These are phyloP conservation scores for Gopherus evgoodei DNA, from an alignment of 2,113 vertebrate genomes.

Conservation along the genomic window DNA sequence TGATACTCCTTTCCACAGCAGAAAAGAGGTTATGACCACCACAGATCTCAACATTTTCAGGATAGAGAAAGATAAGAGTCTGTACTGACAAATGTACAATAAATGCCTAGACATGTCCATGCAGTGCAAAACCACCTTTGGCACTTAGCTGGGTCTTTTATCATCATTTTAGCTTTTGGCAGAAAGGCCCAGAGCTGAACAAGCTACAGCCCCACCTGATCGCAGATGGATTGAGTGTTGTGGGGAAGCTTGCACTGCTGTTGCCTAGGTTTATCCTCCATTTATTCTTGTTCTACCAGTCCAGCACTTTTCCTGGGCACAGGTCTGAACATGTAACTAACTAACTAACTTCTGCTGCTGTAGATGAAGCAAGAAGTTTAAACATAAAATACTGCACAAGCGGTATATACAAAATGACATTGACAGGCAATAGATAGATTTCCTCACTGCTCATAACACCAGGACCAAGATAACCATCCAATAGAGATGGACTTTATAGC, in stretches of 20 bases:
- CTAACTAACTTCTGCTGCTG: background rate
- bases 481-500: background rate
- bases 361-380: background rate
- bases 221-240: background rate
- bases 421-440: background rate
- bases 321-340: background rate
- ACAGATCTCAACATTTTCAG: accelerated
- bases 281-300: background rate
- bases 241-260: background rate
- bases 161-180: background rate
- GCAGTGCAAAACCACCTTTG: background rate
- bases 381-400: background rate
- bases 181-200: background rate
- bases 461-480: background rate
- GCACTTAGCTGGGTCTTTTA: background rate
- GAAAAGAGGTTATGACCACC: background rate
- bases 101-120: too few relatives aligned
- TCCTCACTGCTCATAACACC: background rate
- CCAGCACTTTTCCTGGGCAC: background rate
- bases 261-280: background rate
- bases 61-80: background rate
- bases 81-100: background rate
- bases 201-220: background rate
- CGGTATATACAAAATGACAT: background rate
- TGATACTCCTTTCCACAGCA: background rate